Conservation (phyloP, 2,888 invertebrate species). For the Stegana nigrithorax region DNA sequence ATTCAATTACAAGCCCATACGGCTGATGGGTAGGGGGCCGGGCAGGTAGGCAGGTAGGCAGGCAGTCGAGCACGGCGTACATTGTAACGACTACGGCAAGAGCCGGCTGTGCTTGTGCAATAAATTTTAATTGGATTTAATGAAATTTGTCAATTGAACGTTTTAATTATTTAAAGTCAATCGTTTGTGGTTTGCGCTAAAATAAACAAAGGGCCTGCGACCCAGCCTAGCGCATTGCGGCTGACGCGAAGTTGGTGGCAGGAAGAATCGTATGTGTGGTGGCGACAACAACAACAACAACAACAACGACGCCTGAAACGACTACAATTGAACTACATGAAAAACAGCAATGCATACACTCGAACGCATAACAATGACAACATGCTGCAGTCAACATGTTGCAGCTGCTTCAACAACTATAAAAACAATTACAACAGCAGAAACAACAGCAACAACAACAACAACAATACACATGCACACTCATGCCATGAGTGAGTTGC, state of each 20-base stretch:
- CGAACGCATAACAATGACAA: neutral
- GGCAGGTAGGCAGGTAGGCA: too few species aligned
- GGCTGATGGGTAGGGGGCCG: too few species aligned
- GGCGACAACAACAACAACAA: slow-evolving; percentile 3
- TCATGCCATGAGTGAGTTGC: too few species aligned
- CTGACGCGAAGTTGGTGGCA: neutral
- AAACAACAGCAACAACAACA: slow-evolving; percentile 8
- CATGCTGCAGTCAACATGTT: slow-evolving; percentile 4
- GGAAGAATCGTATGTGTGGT: neutral
- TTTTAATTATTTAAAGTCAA: slow-evolving; percentile 64
- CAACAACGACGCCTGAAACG: neutral
- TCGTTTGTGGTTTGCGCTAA: slow-evolving; percentile 46
- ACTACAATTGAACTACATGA: too few species aligned
- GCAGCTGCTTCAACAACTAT: too few species aligned
- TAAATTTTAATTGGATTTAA: too few species aligned
- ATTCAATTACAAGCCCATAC: too few species aligned
- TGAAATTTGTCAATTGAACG: slow-evolving; percentile 62
- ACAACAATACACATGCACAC: neutral
- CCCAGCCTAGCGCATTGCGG: too few species aligned
- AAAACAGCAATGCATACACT: slow-evolving; percentile 8
- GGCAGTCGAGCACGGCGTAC: too few species aligned
- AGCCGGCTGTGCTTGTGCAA: too few species aligned
- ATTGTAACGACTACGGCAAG: too few species aligned
- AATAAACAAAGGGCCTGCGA: slow-evolving; percentile 4
- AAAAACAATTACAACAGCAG: too few species aligned